Conservation (phyloP, 2,797 vertebrate genomes). For the Anolis apletophallus region DNA sequence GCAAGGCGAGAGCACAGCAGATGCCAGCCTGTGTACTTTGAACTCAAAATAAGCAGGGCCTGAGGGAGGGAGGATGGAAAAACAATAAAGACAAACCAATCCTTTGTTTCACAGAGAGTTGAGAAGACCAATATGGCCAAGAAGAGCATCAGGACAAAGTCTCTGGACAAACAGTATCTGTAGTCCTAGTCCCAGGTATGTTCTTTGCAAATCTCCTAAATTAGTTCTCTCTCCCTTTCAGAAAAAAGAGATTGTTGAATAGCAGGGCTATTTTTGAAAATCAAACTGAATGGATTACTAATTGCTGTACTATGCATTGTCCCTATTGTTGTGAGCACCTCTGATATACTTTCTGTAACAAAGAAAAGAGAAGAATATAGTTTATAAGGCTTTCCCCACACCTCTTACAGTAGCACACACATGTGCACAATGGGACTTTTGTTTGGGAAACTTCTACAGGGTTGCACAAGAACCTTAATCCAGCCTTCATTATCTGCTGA, state of each 20-base stretch:
- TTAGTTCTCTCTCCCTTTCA: background rate
- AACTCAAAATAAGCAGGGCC: constrained; percentile 29
- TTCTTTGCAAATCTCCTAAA: background rate
- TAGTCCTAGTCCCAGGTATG: background rate
- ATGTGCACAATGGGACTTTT: no score
- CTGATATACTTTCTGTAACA: background rate
- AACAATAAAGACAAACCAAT: background rate
- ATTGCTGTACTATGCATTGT: background rate
- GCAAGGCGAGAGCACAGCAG: constrained; percentile 48
- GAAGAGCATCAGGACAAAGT: no score
- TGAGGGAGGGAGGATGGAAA: constrained; percentile 15
- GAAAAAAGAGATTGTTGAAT: background rate
- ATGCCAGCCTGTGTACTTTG: constrained; percentile 21
- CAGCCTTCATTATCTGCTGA: no score
- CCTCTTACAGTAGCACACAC: no score
- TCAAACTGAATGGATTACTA: background rate
- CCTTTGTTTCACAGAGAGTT: background rate
- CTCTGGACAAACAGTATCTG: background rate
- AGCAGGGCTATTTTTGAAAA: background rate
- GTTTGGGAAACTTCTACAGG: no score
- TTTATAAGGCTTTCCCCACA: no score
- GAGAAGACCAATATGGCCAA: background rate
- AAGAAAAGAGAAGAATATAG: background rate
- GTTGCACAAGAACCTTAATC: no score
- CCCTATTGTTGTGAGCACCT: background rate